Evolutionary conservation across 1,140 invertebrate genomes (phyloP).

Genomic region (Drosophila azteca): DNA sequence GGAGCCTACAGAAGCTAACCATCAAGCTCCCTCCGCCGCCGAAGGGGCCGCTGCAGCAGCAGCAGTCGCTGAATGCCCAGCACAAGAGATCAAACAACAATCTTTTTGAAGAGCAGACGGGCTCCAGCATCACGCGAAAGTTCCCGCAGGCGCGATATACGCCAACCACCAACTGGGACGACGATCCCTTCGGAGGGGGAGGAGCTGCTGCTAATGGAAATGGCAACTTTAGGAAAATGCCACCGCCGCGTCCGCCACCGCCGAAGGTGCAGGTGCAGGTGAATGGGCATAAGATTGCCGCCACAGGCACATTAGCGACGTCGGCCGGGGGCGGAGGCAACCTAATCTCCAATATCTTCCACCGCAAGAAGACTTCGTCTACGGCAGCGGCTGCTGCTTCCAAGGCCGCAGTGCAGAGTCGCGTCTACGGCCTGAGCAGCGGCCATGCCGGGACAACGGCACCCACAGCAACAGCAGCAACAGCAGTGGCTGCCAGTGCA

Average conservation of each 20-base stretch:
- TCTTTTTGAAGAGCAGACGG: constrained; percentile 35
- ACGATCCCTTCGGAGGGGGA: constrained; percentile 61
- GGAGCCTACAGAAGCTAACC: constrained; percentile 63
- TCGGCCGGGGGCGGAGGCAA: constrained; percentile 33
- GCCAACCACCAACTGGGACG: constrained; percentile 79
- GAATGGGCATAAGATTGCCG: constrained; percentile 50
- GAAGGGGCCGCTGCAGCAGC: constrained; percentile 52
- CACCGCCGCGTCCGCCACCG: constrained; percentile 79
- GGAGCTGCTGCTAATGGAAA: constrained; percentile 32
- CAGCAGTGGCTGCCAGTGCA: constrained; percentile 5
- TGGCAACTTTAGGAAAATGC: constrained; percentile 66
- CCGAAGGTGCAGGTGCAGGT: constrained; percentile 64
- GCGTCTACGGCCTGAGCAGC: constrained; percentile 84
- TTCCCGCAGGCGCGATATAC: constrained; percentile 80
- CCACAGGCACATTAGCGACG: constrained; percentile 26
- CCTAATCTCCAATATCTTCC: constrained; percentile 84
- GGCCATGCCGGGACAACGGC: constrained; percentile 66
- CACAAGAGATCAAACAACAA: constrained; percentile 31
- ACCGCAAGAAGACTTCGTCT: constrained; percentile 64
- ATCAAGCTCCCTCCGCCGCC: constrained; percentile 79
- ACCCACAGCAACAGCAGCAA: constrained; percentile 10
- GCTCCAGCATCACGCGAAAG: constrained; percentile 72
- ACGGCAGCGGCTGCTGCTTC: constrained; percentile 56
- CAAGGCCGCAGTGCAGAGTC: constrained; percentile 83
- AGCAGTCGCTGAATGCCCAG: constrained; percentile 26